Conservation (phyloP, 2,113 vertebrate species). For the Nesoenas mayeri region DNA sequence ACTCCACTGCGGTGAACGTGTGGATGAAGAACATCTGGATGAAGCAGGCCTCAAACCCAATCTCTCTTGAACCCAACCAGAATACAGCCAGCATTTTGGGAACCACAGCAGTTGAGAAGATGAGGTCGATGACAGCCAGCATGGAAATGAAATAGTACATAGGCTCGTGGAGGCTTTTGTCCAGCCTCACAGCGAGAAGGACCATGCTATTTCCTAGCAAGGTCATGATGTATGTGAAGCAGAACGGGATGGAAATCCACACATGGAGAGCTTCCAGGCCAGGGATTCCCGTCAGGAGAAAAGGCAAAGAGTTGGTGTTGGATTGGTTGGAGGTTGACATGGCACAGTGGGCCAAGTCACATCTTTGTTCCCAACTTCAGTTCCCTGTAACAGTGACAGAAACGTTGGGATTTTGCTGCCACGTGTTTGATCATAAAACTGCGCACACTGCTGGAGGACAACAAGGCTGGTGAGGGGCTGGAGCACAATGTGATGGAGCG, state of each 20-base stretch:
- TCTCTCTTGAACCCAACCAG: slow-evolving; percentile 5
- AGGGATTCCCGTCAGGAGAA: slow-evolving; percentile 46
- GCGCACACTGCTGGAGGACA: neutral
- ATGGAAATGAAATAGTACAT: slow-evolving; percentile 31
- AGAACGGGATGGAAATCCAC: slow-evolving; percentile 59
- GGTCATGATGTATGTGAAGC: neutral
- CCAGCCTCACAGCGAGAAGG: slow-evolving; percentile 28
- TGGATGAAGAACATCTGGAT: slow-evolving; percentile 71
- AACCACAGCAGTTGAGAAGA: neutral
- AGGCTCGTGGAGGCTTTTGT: slow-evolving; percentile 42
- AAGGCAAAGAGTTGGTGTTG: neutral
- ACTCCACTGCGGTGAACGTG: slow-evolving; percentile 46
- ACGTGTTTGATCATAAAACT: neutral
- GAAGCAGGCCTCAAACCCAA: slow-evolving; percentile 49
- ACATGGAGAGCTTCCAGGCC: slow-evolving; percentile 7
- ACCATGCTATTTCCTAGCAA: slow-evolving; percentile 40
- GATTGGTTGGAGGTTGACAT: neutral
- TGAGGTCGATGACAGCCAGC: slow-evolving; percentile 17
- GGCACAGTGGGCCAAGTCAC: neutral
- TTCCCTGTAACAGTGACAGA: neutral
- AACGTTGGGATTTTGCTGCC: neutral
- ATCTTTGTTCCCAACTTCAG: neutral
- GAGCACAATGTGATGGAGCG: too few species aligned
- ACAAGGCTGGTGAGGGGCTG: too few species aligned
- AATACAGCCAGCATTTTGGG: slow-evolving; percentile 51